Evolutionary conservation across 2,888 invertebrate species (phyloP), one percentile per base, ranked within the genome.

Genomic region (Aporophyla nigra): DNA sequence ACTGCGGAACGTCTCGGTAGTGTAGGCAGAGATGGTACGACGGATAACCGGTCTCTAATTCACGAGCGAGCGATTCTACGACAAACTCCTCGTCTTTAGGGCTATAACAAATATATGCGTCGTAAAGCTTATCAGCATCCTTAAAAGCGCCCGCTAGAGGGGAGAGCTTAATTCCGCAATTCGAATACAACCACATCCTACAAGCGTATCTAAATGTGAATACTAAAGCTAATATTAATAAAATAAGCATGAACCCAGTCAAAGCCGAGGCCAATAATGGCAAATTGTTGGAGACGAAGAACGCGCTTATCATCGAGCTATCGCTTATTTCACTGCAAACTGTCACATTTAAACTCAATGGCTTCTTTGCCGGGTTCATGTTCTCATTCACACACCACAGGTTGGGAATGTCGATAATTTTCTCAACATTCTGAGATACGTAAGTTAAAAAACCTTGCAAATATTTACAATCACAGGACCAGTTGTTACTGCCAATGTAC

Each of bases 101-200:
- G 91, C 99, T 98, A 97, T 99, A 99, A 92, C 99, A 98, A 80
- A 99, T 98, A 96, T 99, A 99, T 86, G 98, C 99, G 95, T 99
- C 99, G 96, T 99, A 99, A 83, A 98, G 97, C 93, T 98, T 98
- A 93, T 99, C 98, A 87, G 98, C 97, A 91, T 98, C 98, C 94
- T 98, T 98, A 94, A 97, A 97, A 80, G 97, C 97, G 76, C 97
- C 97, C 82, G 97, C 97, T 86, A 98, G 97, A 80, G 98, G 97
- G 93, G 98, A 98, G 88, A 99, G 97, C 86, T 98, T 97, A 80
- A 99, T 97, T 49, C 99, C 99, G 95, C 98, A 99, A 90, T 98
- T 98, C 85, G 98, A 98, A 95, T 98, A 99, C 83, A 99, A 97
- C 99, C 99, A 99, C 93, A 99, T 98, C 90, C 98, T 97, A 88